These are phyloP conservation scores for Eulemur coronatus DNA, from an alignment of 2,797 vertebrate species.

Conservation along the genomic window DNA sequence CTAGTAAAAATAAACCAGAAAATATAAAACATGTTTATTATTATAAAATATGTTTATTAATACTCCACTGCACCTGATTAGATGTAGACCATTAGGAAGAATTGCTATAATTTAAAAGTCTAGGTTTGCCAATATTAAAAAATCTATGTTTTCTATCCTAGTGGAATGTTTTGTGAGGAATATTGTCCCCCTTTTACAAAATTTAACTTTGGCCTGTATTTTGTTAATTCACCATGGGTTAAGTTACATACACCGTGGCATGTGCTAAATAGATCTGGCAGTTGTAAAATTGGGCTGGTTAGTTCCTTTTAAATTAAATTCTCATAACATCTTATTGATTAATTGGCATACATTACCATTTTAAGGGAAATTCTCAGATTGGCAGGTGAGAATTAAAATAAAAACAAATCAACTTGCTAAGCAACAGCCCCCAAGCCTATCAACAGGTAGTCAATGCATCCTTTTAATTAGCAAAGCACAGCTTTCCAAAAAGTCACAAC, in stretches of 20 bases:
- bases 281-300: slow-evolving; percentile 67
- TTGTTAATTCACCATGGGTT: slow-evolving; percentile 29
- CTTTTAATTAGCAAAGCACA: slow-evolving; percentile 49
- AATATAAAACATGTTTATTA: slow-evolving; percentile 28
- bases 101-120: slow-evolving; percentile 38
- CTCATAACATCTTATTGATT: slow-evolving; percentile 57
- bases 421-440: background rate
- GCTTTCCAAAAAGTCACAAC: slow-evolving; percentile 39
- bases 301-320: slow-evolving; percentile 69
- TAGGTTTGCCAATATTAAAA: background rate
- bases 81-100: background rate
- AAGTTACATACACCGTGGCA: background rate
- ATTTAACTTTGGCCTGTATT: slow-evolving; percentile 31
- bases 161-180: background rate
- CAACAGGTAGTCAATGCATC: slow-evolving; percentile 1
- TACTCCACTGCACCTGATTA: background rate
- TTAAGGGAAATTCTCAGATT: slow-evolving; percentile 66
- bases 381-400: slow-evolving; percentile 67
- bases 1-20: slow-evolving; percentile 29
- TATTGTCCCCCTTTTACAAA: background rate
- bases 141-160: background rate
- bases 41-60: slow-evolving; percentile 36
- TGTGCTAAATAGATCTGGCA: slow-evolving; percentile 69
- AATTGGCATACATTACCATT: slow-evolving; percentile 64
- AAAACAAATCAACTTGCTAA: slow-evolving; percentile 68